phyloP scores from a whole-genome alignment of 2,797 vertebrate species.

The Notolabrus celidotus region DNA sequence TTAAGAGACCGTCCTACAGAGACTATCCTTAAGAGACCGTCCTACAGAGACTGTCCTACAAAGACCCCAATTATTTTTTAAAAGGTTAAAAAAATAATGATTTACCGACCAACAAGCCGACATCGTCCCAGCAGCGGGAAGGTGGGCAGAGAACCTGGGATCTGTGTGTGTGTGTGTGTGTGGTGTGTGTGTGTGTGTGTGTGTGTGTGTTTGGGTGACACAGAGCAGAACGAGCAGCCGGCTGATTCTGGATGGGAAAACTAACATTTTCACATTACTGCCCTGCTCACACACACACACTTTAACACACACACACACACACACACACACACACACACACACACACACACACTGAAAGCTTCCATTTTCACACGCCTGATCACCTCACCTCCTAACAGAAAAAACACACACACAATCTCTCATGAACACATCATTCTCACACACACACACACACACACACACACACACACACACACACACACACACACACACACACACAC shows the following conservation, averaged over 20 bases:
- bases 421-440: constrained; percentile 41
- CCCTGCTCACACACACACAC: constrained; percentile 1
- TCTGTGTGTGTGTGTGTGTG: constrained; percentile 24
- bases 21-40: no score
- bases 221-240: constrained; percentile 55
- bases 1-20: no score
- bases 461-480: constrained; percentile 20
- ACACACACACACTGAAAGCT: constrained; percentile 22
- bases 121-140: constrained; percentile 4
- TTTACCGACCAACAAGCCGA: not conserved
- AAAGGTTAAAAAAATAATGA: no score
- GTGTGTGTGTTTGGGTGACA: constrained; percentile 33
- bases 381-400: constrained; percentile 44
- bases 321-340: not conserved
- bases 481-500: constrained; percentile 21
- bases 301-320: constrained; percentile 14
- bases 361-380: constrained; percentile 64
- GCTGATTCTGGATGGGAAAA: constrained; percentile 57
- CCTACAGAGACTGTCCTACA: no score
- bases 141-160: constrained; percentile 24
- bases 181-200: constrained; percentile 29
- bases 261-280: constrained; percentile 59
- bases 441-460: constrained; percentile 15
- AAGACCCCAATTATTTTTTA: no score
- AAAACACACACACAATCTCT: constrained; percentile 41